Percentiles rank a stretch among this genome's conserved stretches.
Conservation (phyloP, 2,113 vertebrate genomes). For the Ophthalmotilapia sp. region DNA sequence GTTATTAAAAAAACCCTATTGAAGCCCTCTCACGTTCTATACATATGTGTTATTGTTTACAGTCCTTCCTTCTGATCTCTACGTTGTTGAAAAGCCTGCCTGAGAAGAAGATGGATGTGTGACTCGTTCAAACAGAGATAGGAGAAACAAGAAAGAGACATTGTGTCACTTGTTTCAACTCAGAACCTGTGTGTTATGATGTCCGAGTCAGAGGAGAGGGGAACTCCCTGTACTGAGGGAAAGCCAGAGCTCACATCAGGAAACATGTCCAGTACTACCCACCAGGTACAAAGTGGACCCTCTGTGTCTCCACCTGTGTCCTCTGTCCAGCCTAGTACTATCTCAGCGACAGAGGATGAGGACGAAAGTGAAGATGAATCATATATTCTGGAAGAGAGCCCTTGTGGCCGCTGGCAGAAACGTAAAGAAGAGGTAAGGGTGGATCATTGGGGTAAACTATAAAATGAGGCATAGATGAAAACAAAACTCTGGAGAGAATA, state of each 20-base stretch:
- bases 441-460: background rate
- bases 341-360: constrained; percentile 80
- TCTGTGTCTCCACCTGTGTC: constrained; percentile 77
- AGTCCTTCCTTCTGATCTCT: background rate
- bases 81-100: background rate
- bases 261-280: constrained; percentile 11
- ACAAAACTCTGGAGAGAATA: background rate
- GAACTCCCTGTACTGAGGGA: constrained; percentile 6
- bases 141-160: background rate
- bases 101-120: constrained; percentile 1
- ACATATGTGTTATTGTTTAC: background rate
- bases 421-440: constrained; percentile 84
- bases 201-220: constrained; percentile 48
- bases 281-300: constrained; percentile 60
- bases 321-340: constrained; percentile 69
- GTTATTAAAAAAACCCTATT: background rate
- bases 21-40: background rate
- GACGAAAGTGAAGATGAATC: constrained; percentile 97
- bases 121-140: background rate
- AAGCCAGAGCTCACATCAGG: constrained; percentile 13
- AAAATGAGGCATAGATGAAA: background rate
- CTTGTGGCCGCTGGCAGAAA: constrained; percentile 96
- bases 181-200: constrained; percentile 12
- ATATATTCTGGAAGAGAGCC: constrained; percentile 94
- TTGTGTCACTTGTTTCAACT: background rate